These are phyloP conservation scores for Lordiphosa andalusiaca DNA, from an alignment of 2,888 invertebrate genomes.

Conservation along the genomic window DNA sequence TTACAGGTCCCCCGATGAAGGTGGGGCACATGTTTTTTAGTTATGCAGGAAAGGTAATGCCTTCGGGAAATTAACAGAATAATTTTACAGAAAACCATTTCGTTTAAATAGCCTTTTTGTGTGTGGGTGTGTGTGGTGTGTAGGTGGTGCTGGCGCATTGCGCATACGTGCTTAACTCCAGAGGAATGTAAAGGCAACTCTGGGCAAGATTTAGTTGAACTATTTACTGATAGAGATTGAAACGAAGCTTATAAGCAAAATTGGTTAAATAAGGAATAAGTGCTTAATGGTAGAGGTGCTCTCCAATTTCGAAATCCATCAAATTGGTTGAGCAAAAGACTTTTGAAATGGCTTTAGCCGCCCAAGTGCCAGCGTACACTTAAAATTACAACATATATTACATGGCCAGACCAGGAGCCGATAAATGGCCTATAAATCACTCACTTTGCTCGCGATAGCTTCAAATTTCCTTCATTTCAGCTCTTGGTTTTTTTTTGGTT, in stretches of 20 bases:
- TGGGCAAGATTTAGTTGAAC: constrained; percentile 28
- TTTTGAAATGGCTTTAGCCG: no score
- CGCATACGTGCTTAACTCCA: no score
- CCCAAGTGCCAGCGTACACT: background rate
- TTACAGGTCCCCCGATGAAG: constrained; percentile 26
- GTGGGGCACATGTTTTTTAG: constrained; percentile 51
- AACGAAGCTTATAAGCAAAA: no score
- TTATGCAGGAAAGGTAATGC: constrained; percentile 56
- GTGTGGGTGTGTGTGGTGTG: constrained; percentile 13
- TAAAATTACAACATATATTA: constrained; percentile 39
- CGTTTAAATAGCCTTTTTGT: constrained; percentile 27
- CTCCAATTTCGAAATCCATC: no score
- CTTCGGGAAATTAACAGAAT: constrained; percentile 66
- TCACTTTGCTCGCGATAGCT: constrained; percentile 57
- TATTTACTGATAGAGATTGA: background rate
- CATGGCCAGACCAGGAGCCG: constrained; percentile 19
- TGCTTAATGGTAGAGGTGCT: no score
- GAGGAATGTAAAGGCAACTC: constrained; percentile 1
- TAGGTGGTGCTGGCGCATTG: background rate
- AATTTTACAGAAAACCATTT: constrained; percentile 44
- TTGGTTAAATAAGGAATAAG: no score
- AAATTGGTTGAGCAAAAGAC: no score
- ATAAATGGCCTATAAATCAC: constrained; percentile 68
- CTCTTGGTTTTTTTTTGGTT: constrained; percentile 16
- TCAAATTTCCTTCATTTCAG: constrained; percentile 54